Evolutionary conservation across 30 jellyfish, hydroid and myxozoan genomes (phyloP), one percentile per base, ranked within the genome.

Genomic region (Aurelia sp.): DNA sequence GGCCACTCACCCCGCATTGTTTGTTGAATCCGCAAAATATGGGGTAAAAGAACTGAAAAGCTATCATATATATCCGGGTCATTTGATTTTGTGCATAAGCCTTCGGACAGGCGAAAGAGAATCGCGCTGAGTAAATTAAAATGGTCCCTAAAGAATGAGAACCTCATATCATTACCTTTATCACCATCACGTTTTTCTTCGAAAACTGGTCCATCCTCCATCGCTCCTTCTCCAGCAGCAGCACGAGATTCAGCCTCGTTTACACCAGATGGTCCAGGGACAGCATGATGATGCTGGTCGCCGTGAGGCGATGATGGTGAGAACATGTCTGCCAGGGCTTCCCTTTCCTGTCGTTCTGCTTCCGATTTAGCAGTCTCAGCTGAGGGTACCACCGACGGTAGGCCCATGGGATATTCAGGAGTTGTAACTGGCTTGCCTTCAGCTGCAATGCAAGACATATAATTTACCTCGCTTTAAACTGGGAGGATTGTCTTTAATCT

Each of bases 341-440:
- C 91, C 11, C 90, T 59, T 59, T 65, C 92, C 23, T 78, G 80
- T 15, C 79, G 85, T 76, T 89, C 95, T 17, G 81, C 89, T 19
- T 83, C 96, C 18, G 88, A 53, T 71, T 79, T 84, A 65, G 91
- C 91, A 48, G 98, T 93, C 66, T 88, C 98, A 22, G 98, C 98
- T 47, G 94, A 89, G 51, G 98, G 98, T 63, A 83, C 98, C 53
- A 93, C 91, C 13, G 98, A 93, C 67, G 98, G 98, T 62, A 93
- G 70, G 13, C 96, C 85, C 89, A 79, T 79, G 73, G 92, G 74
- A 89, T 65, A 79, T 21, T 86, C 96, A 13, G 96, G 96, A 3
- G 96, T 86, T 6, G 74, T 76, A 33, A 80, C 96, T 67, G 30
- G 50, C 40, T 18, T 33, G 40, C 62, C 17, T 30, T 82, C 91